Base-by-base conservation (phyloP, 1,140 invertebrate species). In the Papilio helenus region DNA sequence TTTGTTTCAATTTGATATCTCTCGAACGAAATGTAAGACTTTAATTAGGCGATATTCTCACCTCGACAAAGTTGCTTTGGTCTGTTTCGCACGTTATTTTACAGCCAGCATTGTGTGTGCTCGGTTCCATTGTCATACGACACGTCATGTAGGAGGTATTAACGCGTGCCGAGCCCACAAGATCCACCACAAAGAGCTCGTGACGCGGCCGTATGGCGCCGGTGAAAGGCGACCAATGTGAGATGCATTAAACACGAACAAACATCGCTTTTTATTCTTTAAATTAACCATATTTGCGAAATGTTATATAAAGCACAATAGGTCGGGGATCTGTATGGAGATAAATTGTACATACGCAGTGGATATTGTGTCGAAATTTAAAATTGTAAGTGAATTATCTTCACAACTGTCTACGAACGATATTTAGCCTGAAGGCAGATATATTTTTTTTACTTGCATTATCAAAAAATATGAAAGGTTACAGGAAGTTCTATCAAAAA, bases 191-290 rank as follows among this genome's bases (percentile, higher is more conserved):
- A 88, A 86, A 83, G 81, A 42, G 23, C 79, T 81, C 84, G 84
- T 86, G 86, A 85, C 86, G 81, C 44, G 81, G 82, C 86, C 84
- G 85, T 87, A 88, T 88, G 84, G 79, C 76, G 80, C 79, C 73
- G 44, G 80, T 74, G 72, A 74, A 74, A 74, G 72, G 72, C 39
- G 46, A 39, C 72, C 68, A 83, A 74, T 76, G 76, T 79, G 29
- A 86, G 58, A 78, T 65, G 12, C 73, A 80, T 79, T 55, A 84
- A 80, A 55, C 74, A 80, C 46, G 73, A 80, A 84, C 72, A 74
- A 74, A 74, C 72, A 74, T 65, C 20, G 8, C 51, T 72, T 78
- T 80, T 51, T 4, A 72, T 72, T 72, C 58, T 49, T 23, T 16
- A 29, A 80, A 78, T 78, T 80, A 80, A 80, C 61, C 49, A 78